Percentiles rank a stretch among this genome's conserved stretches.
Conservation (phyloP, 2,797 vertebrate species). For the Gastrophryne carolinensis region DNA sequence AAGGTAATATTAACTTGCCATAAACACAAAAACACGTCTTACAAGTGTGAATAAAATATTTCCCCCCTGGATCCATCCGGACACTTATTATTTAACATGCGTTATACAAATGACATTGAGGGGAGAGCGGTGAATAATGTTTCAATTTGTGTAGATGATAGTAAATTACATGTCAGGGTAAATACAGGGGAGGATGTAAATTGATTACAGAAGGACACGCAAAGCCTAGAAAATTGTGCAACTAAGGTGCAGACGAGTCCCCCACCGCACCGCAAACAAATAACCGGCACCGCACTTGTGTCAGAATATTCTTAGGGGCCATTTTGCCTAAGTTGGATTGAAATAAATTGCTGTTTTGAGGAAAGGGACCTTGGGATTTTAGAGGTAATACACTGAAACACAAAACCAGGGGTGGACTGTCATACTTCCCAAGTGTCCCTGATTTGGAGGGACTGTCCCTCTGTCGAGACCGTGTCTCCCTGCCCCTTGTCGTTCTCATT, state of each 20-base stretch:
- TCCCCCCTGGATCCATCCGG: slow-evolving; percentile 17
- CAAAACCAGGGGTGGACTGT: too few species aligned
- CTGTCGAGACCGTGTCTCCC: too few species aligned
- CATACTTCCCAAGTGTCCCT: too few species aligned
- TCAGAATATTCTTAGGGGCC: slow-evolving; percentile 43
- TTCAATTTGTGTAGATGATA: slow-evolving; percentile 53
- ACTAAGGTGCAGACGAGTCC: slow-evolving; percentile 47
- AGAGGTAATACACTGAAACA: slow-evolving; percentile 45
- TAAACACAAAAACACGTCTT: slow-evolving; percentile 1
- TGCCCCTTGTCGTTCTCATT: too few species aligned
- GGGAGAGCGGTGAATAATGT: slow-evolving; percentile 50
- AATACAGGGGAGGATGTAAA: slow-evolving; percentile 50
- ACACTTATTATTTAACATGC: slow-evolving; percentile 40
- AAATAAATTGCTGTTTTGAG: slow-evolving; percentile 49
- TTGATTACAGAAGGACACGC: slow-evolving; percentile 49
- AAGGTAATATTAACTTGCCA: neutral
- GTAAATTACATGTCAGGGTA: slow-evolving; percentile 53
- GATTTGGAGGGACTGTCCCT: too few species aligned
- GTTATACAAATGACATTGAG: slow-evolving; percentile 49
- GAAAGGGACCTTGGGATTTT: slow-evolving; percentile 52
- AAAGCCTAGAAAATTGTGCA: slow-evolving; percentile 46
- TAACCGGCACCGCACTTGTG: slow-evolving; percentile 41
- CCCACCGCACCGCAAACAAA: slow-evolving; percentile 42
- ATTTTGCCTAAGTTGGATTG: slow-evolving; percentile 52
- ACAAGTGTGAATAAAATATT: neutral